A percentile compares a stretch with the other conserved stretches of the same genome.
Evolutionary conservation across 2,888 invertebrate genomes (phyloP).

Genomic region (Teleiodes luculella): DNA sequence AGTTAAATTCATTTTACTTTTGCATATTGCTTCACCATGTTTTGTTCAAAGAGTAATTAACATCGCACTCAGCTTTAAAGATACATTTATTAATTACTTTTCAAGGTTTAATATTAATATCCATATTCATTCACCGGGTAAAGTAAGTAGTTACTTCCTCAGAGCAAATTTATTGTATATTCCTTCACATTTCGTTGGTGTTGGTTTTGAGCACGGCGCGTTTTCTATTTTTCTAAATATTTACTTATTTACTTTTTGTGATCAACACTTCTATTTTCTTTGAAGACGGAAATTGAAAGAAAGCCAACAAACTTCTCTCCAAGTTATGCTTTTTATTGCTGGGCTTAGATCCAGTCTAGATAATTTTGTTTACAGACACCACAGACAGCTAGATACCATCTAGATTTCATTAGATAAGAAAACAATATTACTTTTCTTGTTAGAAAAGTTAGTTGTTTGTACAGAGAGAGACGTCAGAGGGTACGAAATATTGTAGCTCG

Average conservation of each 20-base stretch:
- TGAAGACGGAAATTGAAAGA: slow-evolving; percentile 1
- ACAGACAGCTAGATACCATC: not conserved
- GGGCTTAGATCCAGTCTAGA: not conserved
- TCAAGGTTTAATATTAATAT: slow-evolving; percentile 32
- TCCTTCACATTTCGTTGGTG: not conserved
- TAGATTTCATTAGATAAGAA: slow-evolving; percentile 3
- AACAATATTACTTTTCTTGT: not conserved
- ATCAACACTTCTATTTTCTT: too few relatives aligned
- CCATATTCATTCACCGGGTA: not conserved
- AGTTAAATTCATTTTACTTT: not conserved
- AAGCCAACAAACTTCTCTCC: not conserved
- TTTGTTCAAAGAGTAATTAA: slow-evolving; percentile 32
- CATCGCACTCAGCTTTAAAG: slow-evolving; percentile 43
- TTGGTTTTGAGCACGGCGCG: not conserved
- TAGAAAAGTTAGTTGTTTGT: not conserved
- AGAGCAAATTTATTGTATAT: not conserved
- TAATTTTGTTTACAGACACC: not conserved
- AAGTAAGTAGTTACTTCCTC: not conserved
- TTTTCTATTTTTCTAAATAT: not conserved
- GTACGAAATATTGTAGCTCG: slow-evolving; percentile 7
- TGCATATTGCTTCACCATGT: not conserved
- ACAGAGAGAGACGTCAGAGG: not conserved
- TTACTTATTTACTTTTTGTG: too few relatives aligned
- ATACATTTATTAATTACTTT: slow-evolving; percentile 42
- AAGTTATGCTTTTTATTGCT: not conserved